phyloP scores from a whole-genome alignment of 30 jellyfish, hydroid and myxozoan genomes.

The Aurelia aurita complex sp. Pacific region DNA sequence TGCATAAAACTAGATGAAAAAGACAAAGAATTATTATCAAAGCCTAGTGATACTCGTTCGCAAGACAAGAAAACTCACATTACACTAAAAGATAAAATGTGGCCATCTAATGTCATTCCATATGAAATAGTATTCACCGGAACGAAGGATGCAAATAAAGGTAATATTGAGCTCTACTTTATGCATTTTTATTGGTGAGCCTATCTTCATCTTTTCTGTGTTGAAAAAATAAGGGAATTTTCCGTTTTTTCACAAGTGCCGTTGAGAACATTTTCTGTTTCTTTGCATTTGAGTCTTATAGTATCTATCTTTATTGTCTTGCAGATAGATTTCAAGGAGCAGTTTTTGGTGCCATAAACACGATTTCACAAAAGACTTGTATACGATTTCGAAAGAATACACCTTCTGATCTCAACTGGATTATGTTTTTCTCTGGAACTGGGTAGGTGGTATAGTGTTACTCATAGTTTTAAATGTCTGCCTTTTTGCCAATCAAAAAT shows the following conservation, averaged over 20 bases:
- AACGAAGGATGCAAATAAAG: not conserved
- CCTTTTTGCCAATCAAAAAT: too few relatives aligned
- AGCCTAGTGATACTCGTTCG: slow-evolving; percentile 16
- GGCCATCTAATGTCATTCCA: slow-evolving; percentile 44
- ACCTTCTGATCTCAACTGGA: slow-evolving; percentile 32
- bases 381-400: slow-evolving; percentile 19
- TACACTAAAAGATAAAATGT: slow-evolving; percentile 20
- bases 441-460: slow-evolving; percentile 33
- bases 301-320: not conserved
- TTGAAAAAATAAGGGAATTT: too few relatives aligned
- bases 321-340: slow-evolving; percentile 4
- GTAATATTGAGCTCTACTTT: not conserved
- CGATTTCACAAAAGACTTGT: slow-evolving; percentile 11
- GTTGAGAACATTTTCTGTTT: too few relatives aligned
- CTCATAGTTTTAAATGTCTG: not conserved
- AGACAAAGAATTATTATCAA: slow-evolving; percentile 26
- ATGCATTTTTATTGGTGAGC: too few relatives aligned
- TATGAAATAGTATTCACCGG: slow-evolving; percentile 19
- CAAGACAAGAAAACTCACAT: slow-evolving; percentile 40
- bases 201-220: too few relatives aligned
- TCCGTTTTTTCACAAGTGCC: too few relatives aligned
- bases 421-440: slow-evolving; percentile 16
- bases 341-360: slow-evolving; percentile 11
- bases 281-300: too few relatives aligned
- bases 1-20: slow-evolving; percentile 17